Evolutionary conservation across 2,888 invertebrate species (phyloP).

Genomic region (Schizaphis graminum): DNA sequence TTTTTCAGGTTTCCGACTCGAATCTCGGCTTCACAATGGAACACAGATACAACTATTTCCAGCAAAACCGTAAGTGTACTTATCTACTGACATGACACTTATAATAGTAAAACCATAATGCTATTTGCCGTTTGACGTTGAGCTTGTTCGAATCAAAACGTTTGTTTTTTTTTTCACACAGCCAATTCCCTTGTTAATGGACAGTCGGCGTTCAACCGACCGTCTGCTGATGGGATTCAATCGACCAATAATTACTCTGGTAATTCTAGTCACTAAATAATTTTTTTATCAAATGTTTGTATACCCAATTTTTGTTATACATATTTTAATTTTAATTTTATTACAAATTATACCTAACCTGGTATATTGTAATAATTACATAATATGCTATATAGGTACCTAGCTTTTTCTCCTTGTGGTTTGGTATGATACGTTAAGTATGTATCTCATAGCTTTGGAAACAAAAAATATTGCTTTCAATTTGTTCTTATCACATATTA

Average conservation of each 20-base stretch:
- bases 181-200: conserved; percentile 51
- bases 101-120: background rate
- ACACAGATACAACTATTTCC: conserved; percentile 59
- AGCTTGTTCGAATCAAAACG: background rate
- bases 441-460: background rate
- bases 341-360: background rate
- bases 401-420: background rate
- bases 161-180: background rate
- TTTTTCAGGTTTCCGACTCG: conserved; percentile 29
- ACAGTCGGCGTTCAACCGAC: background rate
- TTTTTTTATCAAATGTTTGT: background rate
- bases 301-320: background rate
- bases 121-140: background rate
- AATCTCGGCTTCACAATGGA: conserved; percentile 9
- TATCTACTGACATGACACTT: background rate
- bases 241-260: conserved; percentile 47
- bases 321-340: background rate
- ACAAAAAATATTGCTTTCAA: background rate
- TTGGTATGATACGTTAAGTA: background rate
- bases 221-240: background rate
- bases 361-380: background rate
- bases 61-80: conserved; percentile 58
- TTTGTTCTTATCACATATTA: background rate
- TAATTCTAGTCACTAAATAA: background rate
- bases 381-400: background rate